Evolutionary conservation across 2,797 vertebrate species (phyloP).

Genomic region (Poeciliopsis gracilis): DNA sequence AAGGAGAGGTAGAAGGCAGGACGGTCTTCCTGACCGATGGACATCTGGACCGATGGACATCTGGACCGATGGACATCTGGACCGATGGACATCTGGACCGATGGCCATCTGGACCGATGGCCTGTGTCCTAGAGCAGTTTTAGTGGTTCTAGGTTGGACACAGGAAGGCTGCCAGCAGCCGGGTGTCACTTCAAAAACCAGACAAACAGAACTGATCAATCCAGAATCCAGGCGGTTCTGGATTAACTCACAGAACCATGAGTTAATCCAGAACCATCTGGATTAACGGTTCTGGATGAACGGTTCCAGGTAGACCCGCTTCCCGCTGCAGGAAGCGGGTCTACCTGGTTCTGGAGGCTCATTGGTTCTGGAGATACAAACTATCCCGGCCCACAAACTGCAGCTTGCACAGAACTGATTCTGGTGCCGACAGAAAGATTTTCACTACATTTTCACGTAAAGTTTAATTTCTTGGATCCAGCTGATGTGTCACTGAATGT

Average conservation of each 20-base stretch:
- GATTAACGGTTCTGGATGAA: no score
- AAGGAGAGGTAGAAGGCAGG: slow-evolving; percentile 78
- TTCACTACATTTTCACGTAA: background rate
- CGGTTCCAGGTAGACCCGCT: no score
- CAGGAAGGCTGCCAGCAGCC: background rate
- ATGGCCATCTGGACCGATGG: slow-evolving; percentile 44
- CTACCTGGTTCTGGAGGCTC: background rate
- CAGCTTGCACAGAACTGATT: background rate
- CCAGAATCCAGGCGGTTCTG: background rate
- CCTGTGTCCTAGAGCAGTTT: background rate
- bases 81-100: slow-evolving; percentile 68
- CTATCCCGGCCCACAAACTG: background rate
- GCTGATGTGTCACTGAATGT: background rate
- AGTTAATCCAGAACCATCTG: no score
- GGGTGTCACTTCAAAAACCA: background rate
- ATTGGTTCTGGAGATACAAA: background rate
- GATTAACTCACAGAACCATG: no score
- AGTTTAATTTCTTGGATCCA: background rate
- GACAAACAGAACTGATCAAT: background rate
- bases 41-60: slow-evolving; percentile 62
- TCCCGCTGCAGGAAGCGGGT: no score
- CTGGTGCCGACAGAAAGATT: background rate
- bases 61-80: background rate
- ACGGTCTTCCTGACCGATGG: slow-evolving; percentile 59
- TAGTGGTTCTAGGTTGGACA: background rate